Evolutionary conservation across 2,888 invertebrate genomes (phyloP).

Genomic region (Xylota sylvarum): DNA sequence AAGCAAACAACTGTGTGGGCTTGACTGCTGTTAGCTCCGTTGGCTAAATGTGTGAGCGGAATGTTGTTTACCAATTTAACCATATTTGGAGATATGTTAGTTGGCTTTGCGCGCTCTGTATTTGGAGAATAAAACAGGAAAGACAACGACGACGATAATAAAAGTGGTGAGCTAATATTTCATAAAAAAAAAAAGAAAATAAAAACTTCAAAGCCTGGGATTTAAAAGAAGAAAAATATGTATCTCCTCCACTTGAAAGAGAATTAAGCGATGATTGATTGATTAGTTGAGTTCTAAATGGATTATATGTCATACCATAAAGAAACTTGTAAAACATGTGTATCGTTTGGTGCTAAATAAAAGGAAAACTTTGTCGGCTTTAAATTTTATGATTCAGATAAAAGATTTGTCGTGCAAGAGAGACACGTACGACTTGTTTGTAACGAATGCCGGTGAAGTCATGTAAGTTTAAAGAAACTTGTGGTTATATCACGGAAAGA

Average conservation of each 20-base stretch:
- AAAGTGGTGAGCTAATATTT: constrained; percentile 61
- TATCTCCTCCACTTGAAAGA: constrained; percentile 4
- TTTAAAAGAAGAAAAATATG: constrained; percentile 23
- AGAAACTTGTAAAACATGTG: constrained; percentile 15
- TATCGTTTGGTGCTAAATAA: constrained; percentile 6
- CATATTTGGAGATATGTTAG: constrained; percentile 68
- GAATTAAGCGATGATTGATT: constrained; percentile 36
- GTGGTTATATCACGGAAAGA: not conserved
- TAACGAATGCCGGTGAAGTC: not conserved
- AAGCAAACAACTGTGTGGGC: constrained; percentile 36
- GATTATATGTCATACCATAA: not conserved
- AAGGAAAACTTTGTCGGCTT: constrained; percentile 20
- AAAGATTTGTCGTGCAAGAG: not conserved
- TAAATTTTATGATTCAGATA: constrained; percentile 10
- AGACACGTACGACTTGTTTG: not conserved
- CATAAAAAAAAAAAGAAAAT: constrained; percentile 17
- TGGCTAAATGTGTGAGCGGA: constrained; percentile 47
- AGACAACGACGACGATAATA: constrained; percentile 25
- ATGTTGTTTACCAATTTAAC: constrained; percentile 74
- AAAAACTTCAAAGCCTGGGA: constrained; percentile 1
- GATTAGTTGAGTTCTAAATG: constrained; percentile 26
- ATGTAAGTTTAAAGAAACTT: not conserved
- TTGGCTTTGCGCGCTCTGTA: constrained; percentile 42
- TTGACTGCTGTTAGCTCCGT: constrained; percentile 25
- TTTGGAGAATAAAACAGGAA: constrained; percentile 58